Percentiles rank a stretch among this genome's conserved stretches.
These are phyloP conservation scores for Delichon dasypus DNA, from an alignment of 2,797 vertebrate species.

Conservation along the genomic window DNA sequence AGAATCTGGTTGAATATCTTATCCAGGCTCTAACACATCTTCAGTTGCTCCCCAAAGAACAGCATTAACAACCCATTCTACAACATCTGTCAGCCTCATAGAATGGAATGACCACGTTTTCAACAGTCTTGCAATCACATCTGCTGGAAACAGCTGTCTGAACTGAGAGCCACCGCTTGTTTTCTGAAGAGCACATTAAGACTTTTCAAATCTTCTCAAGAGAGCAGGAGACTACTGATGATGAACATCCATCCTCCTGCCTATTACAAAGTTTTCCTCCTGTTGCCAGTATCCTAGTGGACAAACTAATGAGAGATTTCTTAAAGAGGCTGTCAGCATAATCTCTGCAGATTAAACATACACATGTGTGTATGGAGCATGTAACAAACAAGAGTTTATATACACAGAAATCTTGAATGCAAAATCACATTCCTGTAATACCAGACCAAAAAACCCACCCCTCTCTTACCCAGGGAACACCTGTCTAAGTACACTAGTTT, in stretches of 20 bases:
- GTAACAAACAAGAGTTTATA: not conserved
- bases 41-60: not conserved
- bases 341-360: not conserved
- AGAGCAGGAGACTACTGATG: not conserved
- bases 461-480: not conserved
- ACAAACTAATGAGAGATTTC: not conserved
- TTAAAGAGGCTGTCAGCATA: not conserved
- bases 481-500: not conserved
- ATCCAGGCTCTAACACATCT: not conserved
- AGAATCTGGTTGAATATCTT: slow-evolving; percentile 10
- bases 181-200: not conserved
- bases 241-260: not conserved
- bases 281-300: not conserved
- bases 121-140: not conserved
- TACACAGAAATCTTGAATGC: not conserved
- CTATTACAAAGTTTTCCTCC: not conserved
- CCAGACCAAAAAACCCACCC: not conserved
- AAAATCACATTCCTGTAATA: not conserved
- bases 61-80: not conserved
- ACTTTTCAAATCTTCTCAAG: not conserved
- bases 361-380: fast-evolving
- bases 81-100: not conserved
- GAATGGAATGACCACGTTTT: not conserved
- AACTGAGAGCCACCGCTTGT: not conserved
- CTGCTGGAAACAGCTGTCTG: slow-evolving; percentile 1